A percentile compares a stretch with the other conserved stretches of the same genome.
Conservation (phyloP, 2,888 invertebrate species). For the Willowsia nigromaculata region DNA sequence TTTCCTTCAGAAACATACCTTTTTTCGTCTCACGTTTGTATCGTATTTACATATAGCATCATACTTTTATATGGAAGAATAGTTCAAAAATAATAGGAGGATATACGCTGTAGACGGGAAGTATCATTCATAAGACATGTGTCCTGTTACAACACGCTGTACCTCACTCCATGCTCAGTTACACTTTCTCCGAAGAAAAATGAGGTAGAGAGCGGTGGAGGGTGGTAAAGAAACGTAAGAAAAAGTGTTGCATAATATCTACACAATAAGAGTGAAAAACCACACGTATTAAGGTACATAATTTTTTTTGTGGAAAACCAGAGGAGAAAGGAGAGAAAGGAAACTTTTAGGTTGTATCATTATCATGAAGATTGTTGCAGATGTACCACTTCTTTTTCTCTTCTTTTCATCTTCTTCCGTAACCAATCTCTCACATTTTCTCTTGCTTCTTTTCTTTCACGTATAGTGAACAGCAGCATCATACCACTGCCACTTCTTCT, state of each 20-base stretch:
- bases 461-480: slow-evolving; percentile 9
- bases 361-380: slow-evolving; percentile 54
- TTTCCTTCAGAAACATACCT: slow-evolving; percentile 9
- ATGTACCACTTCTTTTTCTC: slow-evolving; percentile 38
- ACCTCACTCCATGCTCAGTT: background rate
- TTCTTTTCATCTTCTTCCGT: slow-evolving; percentile 50
- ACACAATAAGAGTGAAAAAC: slow-evolving; percentile 37
- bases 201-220: slow-evolving; percentile 18
- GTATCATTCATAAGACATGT: slow-evolving; percentile 44
- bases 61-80: background rate
- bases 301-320: background rate
- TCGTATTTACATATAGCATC: slow-evolving; percentile 52
- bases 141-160: slow-evolving; percentile 55
- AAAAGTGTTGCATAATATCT: slow-evolving; percentile 38
- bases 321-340: slow-evolving; percentile 5
- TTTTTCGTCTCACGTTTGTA: background rate
- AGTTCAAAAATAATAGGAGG: background rate
- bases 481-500: slow-evolving; percentile 21
- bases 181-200: slow-evolving; percentile 35
- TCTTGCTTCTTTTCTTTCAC: slow-evolving; percentile 32
- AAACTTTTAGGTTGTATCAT: slow-evolving; percentile 28
- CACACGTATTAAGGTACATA: slow-evolving; percentile 50
- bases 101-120: background rate
- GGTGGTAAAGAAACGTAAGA: too few relatives aligned
- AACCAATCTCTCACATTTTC: slow-evolving; percentile 62